A percentile compares a stretch with the other conserved stretches of the same genome.
Evolutionary conservation across 2,797 vertebrate genomes (phyloP).

Genomic region (Lycodopsis pacificus): DNA sequence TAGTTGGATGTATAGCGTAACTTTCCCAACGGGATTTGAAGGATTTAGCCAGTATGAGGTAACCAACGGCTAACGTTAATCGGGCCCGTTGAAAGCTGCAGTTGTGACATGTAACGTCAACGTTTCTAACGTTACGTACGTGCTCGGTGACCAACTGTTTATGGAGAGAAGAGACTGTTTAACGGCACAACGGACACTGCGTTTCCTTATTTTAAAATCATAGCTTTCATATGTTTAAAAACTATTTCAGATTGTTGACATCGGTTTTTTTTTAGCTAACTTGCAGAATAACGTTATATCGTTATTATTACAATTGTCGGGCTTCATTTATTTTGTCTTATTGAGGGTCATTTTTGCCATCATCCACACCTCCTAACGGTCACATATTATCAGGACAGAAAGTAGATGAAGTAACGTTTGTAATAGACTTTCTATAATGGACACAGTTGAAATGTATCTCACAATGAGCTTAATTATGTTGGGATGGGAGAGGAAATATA

Average conservation of each 20-base stretch:
- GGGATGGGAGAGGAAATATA: conserved; percentile 17
- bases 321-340: not conserved
- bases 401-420: not conserved
- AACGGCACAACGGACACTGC: conserved; percentile 21
- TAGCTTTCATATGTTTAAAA: not conserved
- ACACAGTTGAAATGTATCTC: conserved; percentile 8
- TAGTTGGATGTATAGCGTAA: not conserved
- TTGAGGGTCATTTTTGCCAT: not conserved
- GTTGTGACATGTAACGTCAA: conserved; percentile 49
- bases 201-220: not conserved
- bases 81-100: conserved; percentile 63
- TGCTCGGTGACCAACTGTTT: conserved; percentile 76
- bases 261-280: not conserved
- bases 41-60: conserved; percentile 35
- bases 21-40: conserved; percentile 24
- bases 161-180: conserved; percentile 69
- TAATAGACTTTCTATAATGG: not conserved
- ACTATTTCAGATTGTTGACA: not conserved
- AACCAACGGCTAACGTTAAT: conserved; percentile 20
- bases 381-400: not conserved
- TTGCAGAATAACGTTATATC: not conserved
- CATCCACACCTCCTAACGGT: conserved; percentile 3
- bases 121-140: conserved; percentile 66
- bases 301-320: conserved; percentile 2
- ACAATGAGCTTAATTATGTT: conserved; percentile 43